phyloP scores from a whole-genome alignment of 2,797 vertebrate species.

The Lemur catta region DNA sequence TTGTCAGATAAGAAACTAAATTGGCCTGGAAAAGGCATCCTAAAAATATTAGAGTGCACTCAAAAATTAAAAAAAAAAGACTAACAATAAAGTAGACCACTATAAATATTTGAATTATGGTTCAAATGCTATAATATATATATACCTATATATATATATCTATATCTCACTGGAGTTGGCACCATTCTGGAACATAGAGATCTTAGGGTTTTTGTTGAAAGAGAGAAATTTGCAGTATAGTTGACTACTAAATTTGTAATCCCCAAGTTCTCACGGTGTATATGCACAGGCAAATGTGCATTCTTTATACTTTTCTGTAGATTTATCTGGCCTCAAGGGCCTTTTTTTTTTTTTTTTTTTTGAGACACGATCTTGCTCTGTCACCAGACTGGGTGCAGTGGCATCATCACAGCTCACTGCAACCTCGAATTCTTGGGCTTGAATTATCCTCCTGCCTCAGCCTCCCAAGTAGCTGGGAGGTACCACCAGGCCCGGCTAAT shows the following conservation, averaged over 20 bases:
- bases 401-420: neutral
- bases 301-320: neutral
- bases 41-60: neutral
- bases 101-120: neutral
- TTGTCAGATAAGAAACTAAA: conserved; percentile 25
- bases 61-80: neutral
- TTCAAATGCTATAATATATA: neutral
- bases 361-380: neutral
- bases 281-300: neutral
- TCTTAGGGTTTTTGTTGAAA: neutral
- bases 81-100: neutral
- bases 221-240: neutral
- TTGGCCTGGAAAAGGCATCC: neutral
- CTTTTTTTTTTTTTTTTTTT: neutral
- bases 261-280: neutral
- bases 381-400: neutral
- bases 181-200: neutral
- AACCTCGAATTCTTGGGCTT: neutral
- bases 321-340: neutral
- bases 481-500: neutral
- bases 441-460: neutral
- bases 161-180: neutral
- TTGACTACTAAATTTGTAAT: neutral
- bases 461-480: neutral
- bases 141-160: no score